Base-by-base conservation (phyloP, 2,797 vertebrate species). In the Emys orbicularis region DNA sequence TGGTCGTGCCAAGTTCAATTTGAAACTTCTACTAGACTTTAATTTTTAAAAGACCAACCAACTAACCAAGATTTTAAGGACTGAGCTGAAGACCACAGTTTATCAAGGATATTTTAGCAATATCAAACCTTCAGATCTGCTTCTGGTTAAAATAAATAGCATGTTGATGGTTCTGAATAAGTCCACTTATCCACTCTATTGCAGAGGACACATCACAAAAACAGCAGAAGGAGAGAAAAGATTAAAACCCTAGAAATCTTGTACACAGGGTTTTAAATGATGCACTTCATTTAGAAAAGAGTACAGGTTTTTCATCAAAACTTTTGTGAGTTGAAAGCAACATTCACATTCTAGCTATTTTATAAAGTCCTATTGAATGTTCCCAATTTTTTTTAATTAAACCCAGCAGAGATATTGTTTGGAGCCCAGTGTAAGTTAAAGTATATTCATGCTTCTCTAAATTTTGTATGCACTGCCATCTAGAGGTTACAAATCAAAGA, bases 401-500 rank as follows among this genome's bases (percentile, higher is more conserved):
- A 95, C 53, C 3, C 1, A 3, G 13, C 16, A 85, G 4, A 76
- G 1, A 81, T 59, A 90, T 81, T 31, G 44, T 8, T 2, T 79
- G 61, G 44, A 90, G 79, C 57, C 10, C 47, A 93, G 57, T 6
- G 5, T 18, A 74, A 13, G 12, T 84, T 87, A 11, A 52, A n/a
- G 81, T 87, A 9, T 25, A 25, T 5, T 84, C 8, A 44, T 1
- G 1, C 7, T 56, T 76, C 65, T 72, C 84, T 74, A 9, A 65
- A 74, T 82, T 79, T 47, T 49, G 47, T 61, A 86, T 83, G 68
- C 88, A 47, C 92, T 95, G 92, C 96, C 94, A 92, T 65, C 95
- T 94, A 79, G 59, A 89, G 96, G 31, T 68, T 77, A 61, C 84
- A n/a, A 79, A 47, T 31, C 50, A 81, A 57, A 49, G 41, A 44